phyloP scores from a whole-genome alignment of 35 echinoderm and acorn worm genomes.

The Lytechinus variegatus region DNA sequence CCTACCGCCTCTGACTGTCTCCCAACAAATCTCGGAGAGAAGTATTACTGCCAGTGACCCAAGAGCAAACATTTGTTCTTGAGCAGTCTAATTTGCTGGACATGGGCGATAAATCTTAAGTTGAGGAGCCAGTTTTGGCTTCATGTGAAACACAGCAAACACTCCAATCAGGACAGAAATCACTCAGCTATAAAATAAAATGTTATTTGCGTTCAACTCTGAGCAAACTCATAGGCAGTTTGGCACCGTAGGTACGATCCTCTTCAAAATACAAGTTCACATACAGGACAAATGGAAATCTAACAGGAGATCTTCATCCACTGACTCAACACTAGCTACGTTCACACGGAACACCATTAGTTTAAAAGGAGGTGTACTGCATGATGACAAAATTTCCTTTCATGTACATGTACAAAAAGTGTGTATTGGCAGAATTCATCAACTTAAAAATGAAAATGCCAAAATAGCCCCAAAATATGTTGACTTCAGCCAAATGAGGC shows the following conservation, averaged over 20 bases:
- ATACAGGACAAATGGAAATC: not conserved
- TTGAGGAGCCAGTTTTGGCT: not conserved
- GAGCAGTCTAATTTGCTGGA: not conserved
- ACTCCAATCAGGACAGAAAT: not conserved
- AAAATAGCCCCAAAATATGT: too few relatives aligned
- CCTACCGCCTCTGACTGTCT: not conserved
- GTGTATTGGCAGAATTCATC: too few relatives aligned
- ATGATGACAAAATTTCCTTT: too few relatives aligned
- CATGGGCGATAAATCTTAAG: not conserved
- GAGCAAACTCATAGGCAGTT: not conserved
- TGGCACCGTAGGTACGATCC: not conserved
- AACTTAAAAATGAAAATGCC: too few relatives aligned
- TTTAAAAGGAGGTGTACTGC: too few relatives aligned
- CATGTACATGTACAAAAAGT: too few relatives aligned
- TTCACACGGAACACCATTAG: too few relatives aligned
- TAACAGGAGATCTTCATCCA: not conserved
- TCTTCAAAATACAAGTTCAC: not conserved
- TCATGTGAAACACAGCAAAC: not conserved
- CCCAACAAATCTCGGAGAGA: not conserved
- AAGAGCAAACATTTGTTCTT: not conserved
- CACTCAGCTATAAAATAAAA: not conserved
- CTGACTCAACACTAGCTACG: not conserved
- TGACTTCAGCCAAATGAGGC: too few relatives aligned
- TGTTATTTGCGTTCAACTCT: not conserved
- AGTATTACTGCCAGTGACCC: not conserved